Evolutionary conservation across 2,113 vertebrate species (phyloP).

Genomic region (Dasyprocta punctata): DNA sequence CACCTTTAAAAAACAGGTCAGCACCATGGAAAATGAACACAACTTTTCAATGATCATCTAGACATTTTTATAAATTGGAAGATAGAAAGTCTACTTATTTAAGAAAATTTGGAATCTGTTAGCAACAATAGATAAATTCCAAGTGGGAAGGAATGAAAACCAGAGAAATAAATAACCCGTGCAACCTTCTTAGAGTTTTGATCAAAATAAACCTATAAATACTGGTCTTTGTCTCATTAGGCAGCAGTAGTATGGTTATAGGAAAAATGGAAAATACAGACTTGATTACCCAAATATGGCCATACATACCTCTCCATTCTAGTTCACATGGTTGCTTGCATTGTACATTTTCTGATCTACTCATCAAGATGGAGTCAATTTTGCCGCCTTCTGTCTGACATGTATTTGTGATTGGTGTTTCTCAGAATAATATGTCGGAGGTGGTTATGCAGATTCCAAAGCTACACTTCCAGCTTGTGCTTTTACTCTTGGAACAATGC

Average conservation of each 20-base stretch:
- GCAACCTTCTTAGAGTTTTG: background rate
- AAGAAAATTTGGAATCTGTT: background rate
- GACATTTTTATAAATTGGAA: background rate
- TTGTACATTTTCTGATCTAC: background rate
- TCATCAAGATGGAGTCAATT: background rate
- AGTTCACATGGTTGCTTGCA: background rate
- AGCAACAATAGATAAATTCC: background rate
- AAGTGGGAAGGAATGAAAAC: background rate
- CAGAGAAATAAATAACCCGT: background rate
- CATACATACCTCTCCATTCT: background rate
- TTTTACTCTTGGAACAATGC: background rate
- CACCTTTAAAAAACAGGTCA: background rate
- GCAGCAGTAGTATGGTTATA: background rate
- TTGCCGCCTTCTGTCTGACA: rapidly evolving
- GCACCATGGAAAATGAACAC: background rate
- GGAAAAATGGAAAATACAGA: background rate
- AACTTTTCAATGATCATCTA: background rate
- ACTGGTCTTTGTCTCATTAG: too few relatives aligned
- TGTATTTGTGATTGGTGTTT: background rate
- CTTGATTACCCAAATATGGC: background rate
- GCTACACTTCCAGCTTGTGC: background rate
- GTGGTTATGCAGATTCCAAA: background rate
- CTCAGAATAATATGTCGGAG: too few relatives aligned
- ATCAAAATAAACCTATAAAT: background rate
- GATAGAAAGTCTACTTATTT: background rate